A percentile compares a stretch with the other conserved stretches of the same genome.
Evolutionary conservation across 2,888 invertebrate genomes (phyloP).

Genomic region (Agonopterix subpropinquella): DNA sequence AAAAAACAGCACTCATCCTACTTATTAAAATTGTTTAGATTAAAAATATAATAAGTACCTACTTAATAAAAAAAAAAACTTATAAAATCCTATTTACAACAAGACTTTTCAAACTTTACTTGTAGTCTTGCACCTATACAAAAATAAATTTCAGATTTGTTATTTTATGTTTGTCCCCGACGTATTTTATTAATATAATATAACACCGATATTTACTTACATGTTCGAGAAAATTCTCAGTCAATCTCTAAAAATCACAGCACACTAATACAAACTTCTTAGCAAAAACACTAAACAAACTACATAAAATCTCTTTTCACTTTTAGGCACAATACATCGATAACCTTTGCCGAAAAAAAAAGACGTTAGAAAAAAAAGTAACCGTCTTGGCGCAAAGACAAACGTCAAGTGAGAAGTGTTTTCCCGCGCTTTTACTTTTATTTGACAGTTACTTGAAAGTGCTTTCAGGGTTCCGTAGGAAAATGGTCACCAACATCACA

Average conservation of each 20-base stretch:
- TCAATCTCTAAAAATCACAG: background rate
- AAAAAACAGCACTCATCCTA: too few species aligned
- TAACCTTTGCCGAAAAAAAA: slow-evolving; percentile 2
- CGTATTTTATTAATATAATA: background rate
- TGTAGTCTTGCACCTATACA: too few species aligned
- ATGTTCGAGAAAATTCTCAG: background rate
- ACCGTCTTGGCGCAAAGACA: slow-evolving; percentile 7
- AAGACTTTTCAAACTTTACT: too few species aligned
- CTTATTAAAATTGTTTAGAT: too few species aligned
- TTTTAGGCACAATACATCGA: slow-evolving; percentile 1
- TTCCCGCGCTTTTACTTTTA: slow-evolving; percentile 10
- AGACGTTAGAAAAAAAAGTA: slow-evolving; percentile 1
- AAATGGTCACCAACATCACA: background rate
- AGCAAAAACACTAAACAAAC: background rate
- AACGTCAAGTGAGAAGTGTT: slow-evolving; percentile 8
- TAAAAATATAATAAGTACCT: too few species aligned
- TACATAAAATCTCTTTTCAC: slow-evolving; percentile 1
- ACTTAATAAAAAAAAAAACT: too few species aligned
- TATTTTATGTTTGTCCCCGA: background rate
- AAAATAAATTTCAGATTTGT: too few species aligned
- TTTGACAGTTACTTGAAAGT: slow-evolving; percentile 7
- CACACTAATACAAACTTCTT: slow-evolving; percentile 1
- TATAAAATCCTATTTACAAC: too few species aligned
- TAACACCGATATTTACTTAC: background rate
- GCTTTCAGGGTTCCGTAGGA: slow-evolving; percentile 1